phyloP scores from a whole-genome alignment of 92 coral and sea anemone genomes.

The Bergia puertoricense region DNA sequence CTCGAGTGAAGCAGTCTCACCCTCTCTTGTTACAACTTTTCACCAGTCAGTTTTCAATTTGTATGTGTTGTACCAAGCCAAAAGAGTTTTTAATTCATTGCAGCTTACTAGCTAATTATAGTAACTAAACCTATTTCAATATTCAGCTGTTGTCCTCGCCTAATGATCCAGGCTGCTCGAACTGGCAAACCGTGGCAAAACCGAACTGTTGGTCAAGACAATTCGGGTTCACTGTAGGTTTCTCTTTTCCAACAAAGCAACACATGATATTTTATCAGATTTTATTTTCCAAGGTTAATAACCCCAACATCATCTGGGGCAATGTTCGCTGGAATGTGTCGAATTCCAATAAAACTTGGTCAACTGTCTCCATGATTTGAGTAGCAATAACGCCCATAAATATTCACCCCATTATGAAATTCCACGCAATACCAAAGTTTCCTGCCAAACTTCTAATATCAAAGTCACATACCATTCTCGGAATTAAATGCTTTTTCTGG shows the following conservation, averaged over 20 bases:
- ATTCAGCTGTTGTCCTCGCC: too few relatives aligned
- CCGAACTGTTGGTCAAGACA: too few relatives aligned
- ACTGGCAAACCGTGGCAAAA: too few relatives aligned
- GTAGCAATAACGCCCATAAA: background rate
- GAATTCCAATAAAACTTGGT: background rate
- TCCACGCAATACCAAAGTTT: conserved; percentile 11
- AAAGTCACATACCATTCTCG: background rate
- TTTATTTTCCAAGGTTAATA: background rate
- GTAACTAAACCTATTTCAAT: too few relatives aligned
- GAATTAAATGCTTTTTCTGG: background rate
- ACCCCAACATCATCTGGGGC: background rate
- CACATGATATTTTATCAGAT: background rate
- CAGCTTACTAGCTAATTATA: too few relatives aligned
- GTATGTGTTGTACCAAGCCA: too few relatives aligned
- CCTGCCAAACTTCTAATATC: background rate
- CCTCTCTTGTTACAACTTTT: too few relatives aligned
- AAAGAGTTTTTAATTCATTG: too few relatives aligned
- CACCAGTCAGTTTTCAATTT: too few relatives aligned
- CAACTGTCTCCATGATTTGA: background rate
- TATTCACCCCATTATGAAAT: conserved; percentile 8
- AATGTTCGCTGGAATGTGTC: background rate
- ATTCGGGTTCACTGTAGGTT: too few relatives aligned
- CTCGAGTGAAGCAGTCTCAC: too few relatives aligned
- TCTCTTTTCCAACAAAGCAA: background rate
- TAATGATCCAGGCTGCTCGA: too few relatives aligned